Base-by-base conservation (phyloP, 2,888 invertebrate genomes). In the Athalia rosae region DNA sequence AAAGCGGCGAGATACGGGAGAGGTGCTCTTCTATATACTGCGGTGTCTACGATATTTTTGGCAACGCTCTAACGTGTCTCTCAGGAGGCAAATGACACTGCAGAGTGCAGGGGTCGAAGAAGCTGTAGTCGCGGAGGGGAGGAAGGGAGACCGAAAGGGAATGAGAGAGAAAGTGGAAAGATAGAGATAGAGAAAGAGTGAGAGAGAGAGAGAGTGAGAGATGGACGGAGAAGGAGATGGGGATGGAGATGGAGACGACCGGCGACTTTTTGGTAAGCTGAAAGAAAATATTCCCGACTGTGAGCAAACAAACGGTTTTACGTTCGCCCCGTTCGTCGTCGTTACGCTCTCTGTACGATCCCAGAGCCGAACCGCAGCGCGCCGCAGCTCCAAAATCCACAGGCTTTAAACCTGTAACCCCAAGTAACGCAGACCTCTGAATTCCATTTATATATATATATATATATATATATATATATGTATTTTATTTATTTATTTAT, bases 201-300 rank as follows among this genome's bases (percentile, higher is more conserved):
- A 66, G 56, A 63, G 61, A 69, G 3, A 53, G 41, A 63, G 58
- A 67, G 56, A 76, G 28, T 59, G 74, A 76, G 64, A 63, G 74
- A 28, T 56, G 41, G 56, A 67, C 4, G n/a, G 47, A 76, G 48
- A 59, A 58, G 76, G 67, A 62, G 58, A 66, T 61, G 43, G 56
- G 69, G 66, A 47, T 53, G 61, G 67, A 79, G 77, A 64, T 56
- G 74, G 58, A 66, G 76, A 62, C 79, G 76, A 73, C 77, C 66
- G 76, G 80, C 79, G 79, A 76, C 69, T 77, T 69, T 77, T 79
- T 80, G 73, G 76, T 74, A 78, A 79, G 80, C 69, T 71, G 78
- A 74, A 80, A 76, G 71, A 71, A 71, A 71, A 71, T 71, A 71
- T 71, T 48, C 45, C 71, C 56, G 50, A 67, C 66, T 50, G 66